Evolutionary conservation across 2,888 invertebrate species (phyloP), one percentile per base, ranked within the genome.

Genomic region (Sinohyriopsis cumingii): DNA sequence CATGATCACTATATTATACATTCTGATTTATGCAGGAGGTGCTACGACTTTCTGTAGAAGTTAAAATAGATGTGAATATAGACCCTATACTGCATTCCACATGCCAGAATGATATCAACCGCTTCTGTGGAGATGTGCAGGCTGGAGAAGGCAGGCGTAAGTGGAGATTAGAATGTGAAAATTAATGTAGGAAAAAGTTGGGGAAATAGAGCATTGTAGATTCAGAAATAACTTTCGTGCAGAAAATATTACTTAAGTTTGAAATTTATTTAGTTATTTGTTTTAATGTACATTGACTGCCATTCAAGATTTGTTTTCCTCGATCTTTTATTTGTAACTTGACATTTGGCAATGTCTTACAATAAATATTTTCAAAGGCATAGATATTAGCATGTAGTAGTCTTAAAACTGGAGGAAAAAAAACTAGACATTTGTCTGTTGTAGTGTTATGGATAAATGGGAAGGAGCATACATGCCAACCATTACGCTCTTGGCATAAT

Each of bases 11-110:
- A 3, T 54, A 19, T 25, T 20, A 20, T 55, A 24, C 65, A 55
- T 45, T 25, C 19, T 55, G 20, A 62, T 22, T 67, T 25, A 72
- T 76, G 15, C 75, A 94, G 74, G 96, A 97, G 91, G 94, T 99
- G 25, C 96, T 96, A 0, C 94, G 94, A 82, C 92, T 97, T 74
- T 95, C 98, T 78, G 95, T 96, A 84, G 92, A 92, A 81, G 94
- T 95, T 0, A 94, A 95, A 87, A 95, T 96, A 0, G 99, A 99
- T 89, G 96, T 99, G 76, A 95, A 98, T 81, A 95, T 96, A 1
- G 99, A 99, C 91, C 98, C 98, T 0, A 90, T 96, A 63, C 91
- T 99, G 71, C 95, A 97, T 89, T 92, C 94, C 76, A 95, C 96
- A 0, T 99, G 99, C 88, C 93, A 95, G 15, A 91, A 94, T 25